Base-by-base conservation (phyloP, 2,888 invertebrate genomes). In the Chironomus tentans region DNA sequence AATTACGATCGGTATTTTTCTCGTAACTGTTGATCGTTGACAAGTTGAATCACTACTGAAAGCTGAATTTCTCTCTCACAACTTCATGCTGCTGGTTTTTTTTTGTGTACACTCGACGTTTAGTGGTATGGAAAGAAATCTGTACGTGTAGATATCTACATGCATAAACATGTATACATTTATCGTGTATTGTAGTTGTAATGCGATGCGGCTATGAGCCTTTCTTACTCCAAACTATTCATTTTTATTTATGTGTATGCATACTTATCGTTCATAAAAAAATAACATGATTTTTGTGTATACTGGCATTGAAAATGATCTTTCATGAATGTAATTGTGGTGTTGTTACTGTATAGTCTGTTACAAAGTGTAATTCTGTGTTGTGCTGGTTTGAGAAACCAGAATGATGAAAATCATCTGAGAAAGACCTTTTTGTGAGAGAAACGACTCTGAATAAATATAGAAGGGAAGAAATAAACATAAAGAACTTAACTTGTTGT, bases 11-110 rank as follows among this genome's bases (percentile, higher is more conserved):
- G 68, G n/a, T 68, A 28, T 38, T 21, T 28, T 24, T 2, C 7
- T 46, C 18, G 28, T 10, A 46, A 46, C 38, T 74, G 74, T 74
- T 74, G 68, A 68, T 65, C 28, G 68, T 74, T 68, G 62, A 74
- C 22, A 62, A 68, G 62, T 62, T 73, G 62, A 73, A 28, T 73
- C 72, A 73, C 72, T 74, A 74, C 74, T 74, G 73, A 73, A 73
- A 56, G 28, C 72, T 72, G 61, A 18, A 68, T 68, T 68, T 21
- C 18, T 68, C 28, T 28, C 68, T 38, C 6, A 21, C 22, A n/a
- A 56, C 15, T 62, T 62, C 12, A n/a, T 68, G 68, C 13, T 68
- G 68, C 13, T 68, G 24, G 28, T 68, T 68, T 3, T n/a, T n/a
- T 50, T 62, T 21, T 62, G 62, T 62, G 62, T 62, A 56, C n/a